Percentiles rank a stretch among this genome's conserved stretches.
phyloP scores from a whole-genome alignment of 2,113 vertebrate genomes.

The Cyanoliseus patagonus region DNA sequence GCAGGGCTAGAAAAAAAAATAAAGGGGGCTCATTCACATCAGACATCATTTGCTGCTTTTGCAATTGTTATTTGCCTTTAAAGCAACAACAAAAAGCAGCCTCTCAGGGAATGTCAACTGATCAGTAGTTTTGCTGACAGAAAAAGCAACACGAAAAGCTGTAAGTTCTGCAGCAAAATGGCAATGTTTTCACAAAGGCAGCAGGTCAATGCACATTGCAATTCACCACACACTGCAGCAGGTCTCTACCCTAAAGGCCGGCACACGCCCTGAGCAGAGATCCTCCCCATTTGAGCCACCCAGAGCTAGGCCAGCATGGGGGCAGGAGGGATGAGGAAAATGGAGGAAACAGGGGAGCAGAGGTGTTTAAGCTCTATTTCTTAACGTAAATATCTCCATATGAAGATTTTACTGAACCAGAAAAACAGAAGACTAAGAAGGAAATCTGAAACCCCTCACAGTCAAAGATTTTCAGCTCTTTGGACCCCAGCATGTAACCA shows the following conservation, averaged over 20 bases:
- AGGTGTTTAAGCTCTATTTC: background rate
- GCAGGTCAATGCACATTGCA: background rate
- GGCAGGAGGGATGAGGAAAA: background rate
- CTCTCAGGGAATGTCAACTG: fast-evolving
- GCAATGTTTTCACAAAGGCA: background rate
- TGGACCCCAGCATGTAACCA: background rate
- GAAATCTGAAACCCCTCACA: background rate
- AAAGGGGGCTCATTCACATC: background rate
- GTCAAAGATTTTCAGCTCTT: background rate
- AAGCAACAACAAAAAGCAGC: background rate
- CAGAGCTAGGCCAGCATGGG: background rate
- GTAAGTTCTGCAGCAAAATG: background rate
- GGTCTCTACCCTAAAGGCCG: background rate
- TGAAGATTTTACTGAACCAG: background rate
- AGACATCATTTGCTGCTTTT: background rate
- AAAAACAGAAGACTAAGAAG: background rate
- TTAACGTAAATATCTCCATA: background rate
- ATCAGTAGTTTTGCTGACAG: background rate
- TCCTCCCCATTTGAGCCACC: background rate
- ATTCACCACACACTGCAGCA: background rate
- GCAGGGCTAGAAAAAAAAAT: background rate
- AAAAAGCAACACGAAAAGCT: background rate
- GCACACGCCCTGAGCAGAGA: background rate
- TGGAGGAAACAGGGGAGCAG: background rate
- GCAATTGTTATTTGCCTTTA: background rate